Percentiles rank a stretch among this genome's conserved stretches.
These are phyloP conservation scores for Cranoglanis bouderius DNA, from an alignment of 2,113 vertebrate genomes.

Conservation along the genomic window DNA sequence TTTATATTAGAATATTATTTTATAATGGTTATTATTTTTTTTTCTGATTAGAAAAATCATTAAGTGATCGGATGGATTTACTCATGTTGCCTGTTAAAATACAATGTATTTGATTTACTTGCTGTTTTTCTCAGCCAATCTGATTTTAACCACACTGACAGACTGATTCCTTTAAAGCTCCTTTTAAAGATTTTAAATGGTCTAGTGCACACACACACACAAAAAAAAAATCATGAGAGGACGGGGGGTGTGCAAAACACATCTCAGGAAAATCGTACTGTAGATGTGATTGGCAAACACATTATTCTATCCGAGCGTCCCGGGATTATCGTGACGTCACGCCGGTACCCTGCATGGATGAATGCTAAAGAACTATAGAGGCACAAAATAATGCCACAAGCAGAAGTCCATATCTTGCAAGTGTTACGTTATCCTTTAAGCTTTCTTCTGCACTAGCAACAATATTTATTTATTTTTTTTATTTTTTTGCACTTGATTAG, in stretches of 20 bases:
- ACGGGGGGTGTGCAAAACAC: conserved; percentile 63
- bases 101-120: background rate
- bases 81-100: background rate
- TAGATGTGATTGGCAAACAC: conserved; percentile 83
- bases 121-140: background rate
- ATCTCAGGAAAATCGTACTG: conserved; percentile 76
- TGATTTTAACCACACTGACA: background rate
- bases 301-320: conserved; percentile 80
- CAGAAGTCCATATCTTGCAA: conserved; percentile 82
- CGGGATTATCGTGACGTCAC: conserved; percentile 97
- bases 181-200: conserved; percentile 38
- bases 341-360: conserved; percentile 86
- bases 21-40: background rate
- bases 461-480: conserved; percentile 63
- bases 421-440: conserved; percentile 85
- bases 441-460: conserved; percentile 81
- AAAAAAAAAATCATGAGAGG: conserved; percentile 48
- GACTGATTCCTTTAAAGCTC: background rate
- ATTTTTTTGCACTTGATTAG: conserved; percentile 68
- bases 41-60: background rate
- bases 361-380: conserved; percentile 89
- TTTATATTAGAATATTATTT: background rate
- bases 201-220: conserved; percentile 36
- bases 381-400: conserved; percentile 90
- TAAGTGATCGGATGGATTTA: background rate